Percentiles rank a stretch among this genome's conserved stretches.
phyloP scores from a whole-genome alignment of 2,888 invertebrate species.

The Caenorhabditis becei region DNA sequence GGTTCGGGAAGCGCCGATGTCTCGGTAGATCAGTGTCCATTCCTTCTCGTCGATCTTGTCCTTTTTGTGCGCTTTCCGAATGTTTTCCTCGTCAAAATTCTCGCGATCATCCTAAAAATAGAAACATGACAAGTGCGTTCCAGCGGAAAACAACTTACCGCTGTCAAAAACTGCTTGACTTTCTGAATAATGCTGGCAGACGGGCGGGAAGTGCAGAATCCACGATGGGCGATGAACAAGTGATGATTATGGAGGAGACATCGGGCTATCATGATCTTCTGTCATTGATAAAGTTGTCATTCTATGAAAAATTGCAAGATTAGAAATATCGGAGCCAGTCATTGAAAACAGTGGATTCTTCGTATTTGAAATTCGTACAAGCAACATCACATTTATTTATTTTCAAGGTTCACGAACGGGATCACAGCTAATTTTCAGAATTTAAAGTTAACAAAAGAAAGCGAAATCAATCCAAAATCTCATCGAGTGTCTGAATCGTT shows the following conservation, averaged over 20 bases:
- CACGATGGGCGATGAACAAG: constrained; percentile 9
- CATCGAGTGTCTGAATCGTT: constrained; percentile 56
- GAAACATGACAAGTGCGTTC: background rate
- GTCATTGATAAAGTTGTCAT: background rate
- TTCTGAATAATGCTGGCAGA: constrained; percentile 41
- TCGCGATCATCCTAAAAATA: constrained; percentile 64
- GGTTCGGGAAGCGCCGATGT: constrained; percentile 68
- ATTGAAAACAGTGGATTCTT: no score
- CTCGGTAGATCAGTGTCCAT: constrained; percentile 69
- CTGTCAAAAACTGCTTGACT: constrained; percentile 56
- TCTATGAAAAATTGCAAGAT: background rate
- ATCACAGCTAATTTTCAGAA: no score
- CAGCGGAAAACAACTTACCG: constrained; percentile 37
- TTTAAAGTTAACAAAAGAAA: background rate
- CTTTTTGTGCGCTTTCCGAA: constrained; percentile 59
- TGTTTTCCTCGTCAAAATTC: constrained; percentile 65
- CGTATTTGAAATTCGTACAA: no score
- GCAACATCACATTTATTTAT: no score
- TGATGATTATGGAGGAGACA: constrained; percentile 22
- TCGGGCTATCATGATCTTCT: constrained; percentile 39
- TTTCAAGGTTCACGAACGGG: no score
- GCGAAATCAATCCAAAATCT: constrained; percentile 49
- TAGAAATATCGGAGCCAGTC: background rate
- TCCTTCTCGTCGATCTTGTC: constrained; percentile 61
- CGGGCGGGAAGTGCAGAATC: constrained; percentile 32